Percentiles rank a stretch among this genome's conserved stretches.
phyloP scores from a whole-genome alignment of 2,113 vertebrate genomes.

The Vireo altiloquus region DNA sequence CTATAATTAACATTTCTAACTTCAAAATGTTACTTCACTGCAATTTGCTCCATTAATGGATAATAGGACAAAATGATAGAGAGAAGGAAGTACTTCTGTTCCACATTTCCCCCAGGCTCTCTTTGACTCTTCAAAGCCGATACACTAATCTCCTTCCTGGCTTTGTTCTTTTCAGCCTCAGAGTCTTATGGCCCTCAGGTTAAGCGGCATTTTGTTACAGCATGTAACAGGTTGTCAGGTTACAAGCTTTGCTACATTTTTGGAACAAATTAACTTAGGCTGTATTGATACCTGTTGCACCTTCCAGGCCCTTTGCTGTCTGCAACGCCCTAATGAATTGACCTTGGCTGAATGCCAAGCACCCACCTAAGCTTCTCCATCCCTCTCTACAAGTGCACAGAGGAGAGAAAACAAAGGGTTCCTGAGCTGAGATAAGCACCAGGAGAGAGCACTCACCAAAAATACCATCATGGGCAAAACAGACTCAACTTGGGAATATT shows the following conservation, averaged over 20 bases:
- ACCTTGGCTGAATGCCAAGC: no score
- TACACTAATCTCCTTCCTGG: background rate
- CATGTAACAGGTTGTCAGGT: background rate
- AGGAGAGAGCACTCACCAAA: background rate
- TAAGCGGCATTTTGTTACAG: background rate
- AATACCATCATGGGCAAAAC: background rate
- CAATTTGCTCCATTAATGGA: background rate
- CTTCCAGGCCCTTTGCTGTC: background rate
- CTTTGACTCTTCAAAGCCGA: background rate
- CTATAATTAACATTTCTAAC: background rate
- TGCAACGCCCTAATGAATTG: background rate
- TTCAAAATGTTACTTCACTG: background rate
- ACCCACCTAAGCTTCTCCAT: background rate
- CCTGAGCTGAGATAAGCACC: background rate
- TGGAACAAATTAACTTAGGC: background rate
- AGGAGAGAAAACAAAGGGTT: background rate
- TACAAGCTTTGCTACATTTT: background rate
- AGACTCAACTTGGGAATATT: fast-evolving
- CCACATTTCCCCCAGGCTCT: background rate
- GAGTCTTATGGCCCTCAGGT: fast-evolving
- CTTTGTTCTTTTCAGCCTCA: background rate
- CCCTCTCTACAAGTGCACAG: background rate
- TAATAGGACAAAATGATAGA: background rate
- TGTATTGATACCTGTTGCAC: background rate
- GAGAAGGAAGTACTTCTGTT: background rate